Base-by-base conservation (phyloP, 2,113 vertebrate genomes). In the Empidonax alnorum region DNA sequence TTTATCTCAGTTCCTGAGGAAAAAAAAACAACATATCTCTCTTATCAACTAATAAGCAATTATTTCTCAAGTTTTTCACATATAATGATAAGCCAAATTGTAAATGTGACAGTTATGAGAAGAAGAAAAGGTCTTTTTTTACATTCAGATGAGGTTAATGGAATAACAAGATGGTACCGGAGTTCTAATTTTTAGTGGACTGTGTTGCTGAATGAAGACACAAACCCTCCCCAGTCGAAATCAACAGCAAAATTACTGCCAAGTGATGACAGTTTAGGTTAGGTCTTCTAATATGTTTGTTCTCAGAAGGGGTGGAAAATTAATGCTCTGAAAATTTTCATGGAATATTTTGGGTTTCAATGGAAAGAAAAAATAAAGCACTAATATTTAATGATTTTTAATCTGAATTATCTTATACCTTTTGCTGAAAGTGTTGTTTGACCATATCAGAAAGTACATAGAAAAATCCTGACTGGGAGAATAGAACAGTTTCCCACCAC, bases 121-220 rank as follows among this genome's bases (percentile, higher is more conserved):
- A 71, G 2, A 93, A 65, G 5, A 39, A 90, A 84, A 22, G 1
- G 3, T 3, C 3, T 52, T 65, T 21, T 59, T 87, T 35, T 22
- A 9, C 8, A 25, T 33, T 11, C 7, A 55, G 41, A 41, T 0
- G 6, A 44, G 8, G 4, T 11, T 28, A n/a, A 39, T 9, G 4
- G 44, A 79, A 62, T 31, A 49, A 65, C 1, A 3, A 78, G 33
- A 19, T 19, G 8, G 7, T 31, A 23, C 6, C 23, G 37, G 5
- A 35, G 7, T 39, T 85, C 22, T 68, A 21, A 49, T 56, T 66
- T 67, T 24, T 30, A 39, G 5, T 41, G 30, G 30, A 46, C 14
- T 62, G 8, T 35, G 15, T 28, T 84, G 39, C 8, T 52, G 30
- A 31, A 58, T 11, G 7, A 75, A 75, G 23, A 44, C 5, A 42